Evolutionary conservation across 2,888 invertebrate genomes (phyloP), one percentile per base, ranked within the genome.

Genomic region (Candidula unifasciata): DNA sequence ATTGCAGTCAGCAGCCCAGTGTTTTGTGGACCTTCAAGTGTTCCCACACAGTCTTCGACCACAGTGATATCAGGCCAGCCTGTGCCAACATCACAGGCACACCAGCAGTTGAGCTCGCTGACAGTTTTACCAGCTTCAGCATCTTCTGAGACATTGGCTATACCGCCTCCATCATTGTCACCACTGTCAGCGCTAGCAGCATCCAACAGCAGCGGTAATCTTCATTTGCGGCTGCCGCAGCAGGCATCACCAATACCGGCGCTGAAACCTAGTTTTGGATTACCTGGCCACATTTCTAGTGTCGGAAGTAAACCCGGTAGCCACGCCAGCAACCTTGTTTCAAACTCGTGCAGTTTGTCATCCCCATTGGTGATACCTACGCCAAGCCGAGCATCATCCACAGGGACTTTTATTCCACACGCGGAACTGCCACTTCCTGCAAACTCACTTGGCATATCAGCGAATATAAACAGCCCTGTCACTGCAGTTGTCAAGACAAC

Each of bases 331-430:
- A 57, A 73, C 54, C 33, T 77, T 24, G 52, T 44, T 8, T 21
- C 82, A 18, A 68, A 83, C 18, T 84, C 76, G n/a, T 83, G 86
- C 85, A 85, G 78, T 57, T 33, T 68, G 13, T 60, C 83, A 16
- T 76, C 85, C 30, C 66, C 85, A 13, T 60, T 87, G 21, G 84
- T 86, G 74, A 83, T 77, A 30, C 82, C 85, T 3, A 64, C 83
- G 13, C 71, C 78, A 0, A 80, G 80, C 54, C 64, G 80, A 57
- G 84, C 84, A 35, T 84, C 84, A 16, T 84, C 80, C 6, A 84
- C 84, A 3, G 84, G 84, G 37, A 84, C 84, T 35, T 84, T 84
- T 60, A 84, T 84, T 30, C 84, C 84, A 16, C 80, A 76, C n/a
- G 66, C 80, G 21, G 84, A 84, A 44, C 52, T 79, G 0, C 64